Evolutionary conservation across 2,888 invertebrate species (phyloP).

Genomic region (Cordilura impudica): DNA sequence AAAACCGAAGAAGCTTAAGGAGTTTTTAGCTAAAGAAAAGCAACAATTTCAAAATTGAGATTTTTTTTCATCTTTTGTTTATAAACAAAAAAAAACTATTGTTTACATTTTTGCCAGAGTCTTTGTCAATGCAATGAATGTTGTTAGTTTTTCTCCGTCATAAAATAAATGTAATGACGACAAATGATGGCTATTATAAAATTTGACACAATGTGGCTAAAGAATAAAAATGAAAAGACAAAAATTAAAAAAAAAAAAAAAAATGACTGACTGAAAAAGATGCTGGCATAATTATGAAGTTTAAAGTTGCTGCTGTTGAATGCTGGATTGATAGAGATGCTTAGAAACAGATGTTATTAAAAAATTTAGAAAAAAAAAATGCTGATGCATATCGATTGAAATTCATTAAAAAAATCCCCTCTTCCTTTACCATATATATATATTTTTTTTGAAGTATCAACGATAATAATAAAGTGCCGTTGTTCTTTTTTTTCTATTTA

Average conservation of each 20-base stretch:
- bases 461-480: conserved; percentile 7
- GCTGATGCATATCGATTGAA: conserved; percentile 52
- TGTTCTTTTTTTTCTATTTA: conserved; percentile 29
- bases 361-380: conserved; percentile 4
- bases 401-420: conserved; percentile 40
- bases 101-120: conserved; percentile 22
- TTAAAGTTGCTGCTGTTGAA: not conserved
- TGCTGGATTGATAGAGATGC: not conserved
- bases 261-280: conserved; percentile 16
- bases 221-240: not conserved
- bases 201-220: conserved; percentile 44
- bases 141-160: conserved; percentile 1
- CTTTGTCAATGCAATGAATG: conserved; percentile 19
- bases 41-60: not conserved
- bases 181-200: conserved; percentile 47
- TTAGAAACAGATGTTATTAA: conserved; percentile 38
- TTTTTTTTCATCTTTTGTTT: not conserved
- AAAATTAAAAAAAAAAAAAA: not conserved
- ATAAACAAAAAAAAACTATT: conserved; percentile 26
- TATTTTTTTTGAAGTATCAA: not conserved
- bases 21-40: not conserved
- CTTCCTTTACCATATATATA: not conserved
- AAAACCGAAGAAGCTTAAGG: conserved; percentile 19
- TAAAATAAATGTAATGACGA: conserved; percentile 28
- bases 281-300: conserved; percentile 16